Conservation (phyloP, 2,113 vertebrate genomes). For the Seriola aureovittata region DNA sequence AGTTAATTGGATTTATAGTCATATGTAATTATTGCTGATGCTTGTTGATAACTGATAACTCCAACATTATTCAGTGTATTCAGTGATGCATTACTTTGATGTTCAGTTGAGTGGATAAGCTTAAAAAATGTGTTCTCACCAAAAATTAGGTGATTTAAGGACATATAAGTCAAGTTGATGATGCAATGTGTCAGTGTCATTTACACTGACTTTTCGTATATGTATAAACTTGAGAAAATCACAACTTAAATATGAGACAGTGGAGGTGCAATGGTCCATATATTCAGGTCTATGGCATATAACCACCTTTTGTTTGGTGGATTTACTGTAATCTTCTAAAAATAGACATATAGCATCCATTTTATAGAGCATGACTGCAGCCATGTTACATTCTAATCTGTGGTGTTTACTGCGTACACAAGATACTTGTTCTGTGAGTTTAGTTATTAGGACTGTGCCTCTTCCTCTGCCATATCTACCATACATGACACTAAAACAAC, state of each 20-base stretch:
- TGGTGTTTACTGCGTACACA: not conserved
- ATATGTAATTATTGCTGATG: conserved; percentile 52
- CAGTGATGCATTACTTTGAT: conserved; percentile 7
- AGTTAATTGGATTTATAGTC: conserved; percentile 61
- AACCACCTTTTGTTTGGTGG: not conserved
- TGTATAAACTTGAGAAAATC: not conserved
- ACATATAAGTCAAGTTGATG: not conserved
- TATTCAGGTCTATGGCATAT: not conserved
- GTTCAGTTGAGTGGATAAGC: not conserved
- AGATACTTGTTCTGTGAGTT: not conserved
- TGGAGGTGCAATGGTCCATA: no score
- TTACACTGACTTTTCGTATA: not conserved
- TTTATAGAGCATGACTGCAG: not conserved
- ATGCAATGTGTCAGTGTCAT: not conserved
- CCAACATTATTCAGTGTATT: not conserved
- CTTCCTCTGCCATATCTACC: no score
- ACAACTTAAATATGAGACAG: not conserved
- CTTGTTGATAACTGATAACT: conserved; percentile 45
- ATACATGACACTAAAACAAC: no score
- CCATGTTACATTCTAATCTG: not conserved
- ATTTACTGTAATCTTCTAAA: not conserved
- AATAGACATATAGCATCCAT: not conserved
- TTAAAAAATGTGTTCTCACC: not conserved
- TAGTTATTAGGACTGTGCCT: not conserved
- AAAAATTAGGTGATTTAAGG: not conserved